phyloP scores from a whole-genome alignment of 1,140 invertebrate genomes.

The Zaprionus kolodkinae region DNA sequence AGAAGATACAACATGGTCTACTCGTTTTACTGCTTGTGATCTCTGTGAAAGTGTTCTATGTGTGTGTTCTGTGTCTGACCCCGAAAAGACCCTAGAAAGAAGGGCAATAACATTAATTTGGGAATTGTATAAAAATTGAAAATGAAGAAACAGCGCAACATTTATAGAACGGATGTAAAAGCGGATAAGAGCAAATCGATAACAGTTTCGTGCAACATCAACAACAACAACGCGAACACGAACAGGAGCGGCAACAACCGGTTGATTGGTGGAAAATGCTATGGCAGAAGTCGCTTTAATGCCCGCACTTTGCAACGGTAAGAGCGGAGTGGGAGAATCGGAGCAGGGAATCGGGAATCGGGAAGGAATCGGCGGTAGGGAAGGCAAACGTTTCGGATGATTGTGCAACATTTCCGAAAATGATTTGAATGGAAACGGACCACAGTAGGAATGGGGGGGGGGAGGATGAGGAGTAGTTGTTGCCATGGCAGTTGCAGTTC shows the following conservation, averaged over 20 bases:
- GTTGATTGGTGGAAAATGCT: slow-evolving; percentile 18
- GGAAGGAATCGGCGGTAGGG: background rate
- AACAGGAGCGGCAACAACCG: background rate
- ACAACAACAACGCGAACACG: background rate
- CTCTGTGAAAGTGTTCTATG: background rate
- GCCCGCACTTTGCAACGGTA: slow-evolving; percentile 47
- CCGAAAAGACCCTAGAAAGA: slow-evolving; percentile 11
- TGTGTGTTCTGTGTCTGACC: background rate
- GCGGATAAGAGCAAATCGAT: slow-evolving; percentile 27
- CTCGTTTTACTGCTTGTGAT: background rate
- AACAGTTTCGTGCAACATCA: background rate
- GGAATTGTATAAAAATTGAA: slow-evolving; percentile 22
- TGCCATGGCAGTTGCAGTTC: slow-evolving; percentile 4
- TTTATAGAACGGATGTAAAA: slow-evolving; percentile 32
- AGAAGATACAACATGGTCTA: background rate
- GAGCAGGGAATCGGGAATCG: background rate
- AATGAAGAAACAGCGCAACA: slow-evolving; percentile 44
- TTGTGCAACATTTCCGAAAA: slow-evolving; percentile 14
- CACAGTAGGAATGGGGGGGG: background rate
- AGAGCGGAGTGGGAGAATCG: slow-evolving; percentile 9
- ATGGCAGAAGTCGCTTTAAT: slow-evolving; percentile 21
- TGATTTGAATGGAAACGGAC: slow-evolving; percentile 20
- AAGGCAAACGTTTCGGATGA: background rate
- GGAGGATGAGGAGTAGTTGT: background rate
- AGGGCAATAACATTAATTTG: slow-evolving; percentile 2